These are phyloP conservation scores for Polypedilum vanderplanki DNA, from an alignment of 1,140 invertebrate species.

Conservation along the genomic window DNA sequence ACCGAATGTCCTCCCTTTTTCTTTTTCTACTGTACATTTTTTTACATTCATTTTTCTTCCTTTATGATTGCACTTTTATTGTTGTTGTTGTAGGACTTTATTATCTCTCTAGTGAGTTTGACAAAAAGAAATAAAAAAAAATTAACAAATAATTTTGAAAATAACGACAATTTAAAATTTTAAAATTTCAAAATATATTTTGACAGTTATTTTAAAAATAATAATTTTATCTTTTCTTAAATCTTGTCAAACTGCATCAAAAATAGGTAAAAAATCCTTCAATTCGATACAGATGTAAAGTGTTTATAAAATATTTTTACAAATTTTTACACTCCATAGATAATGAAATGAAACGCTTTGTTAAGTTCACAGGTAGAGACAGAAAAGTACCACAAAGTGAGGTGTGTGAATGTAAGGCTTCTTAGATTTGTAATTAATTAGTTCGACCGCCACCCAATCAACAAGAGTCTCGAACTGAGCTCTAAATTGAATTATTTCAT, in stretches of 20 bases:
- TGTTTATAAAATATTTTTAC: conserved; percentile 22
- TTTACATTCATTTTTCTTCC: conserved; percentile 4
- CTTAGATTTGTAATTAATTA: not conserved
- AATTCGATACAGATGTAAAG: not conserved
- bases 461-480: not conserved
- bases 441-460: not conserved
- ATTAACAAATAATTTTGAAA: too few species aligned
- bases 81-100: too few species aligned
- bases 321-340: not conserved
- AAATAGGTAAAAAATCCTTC: too few species aligned
- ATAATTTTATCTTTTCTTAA: too few species aligned
- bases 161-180: too few species aligned
- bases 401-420: not conserved
- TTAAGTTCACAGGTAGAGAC: not conserved
- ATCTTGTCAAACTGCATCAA: too few species aligned
- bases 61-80: not conserved
- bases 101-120: too few species aligned
- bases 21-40: not conserved
- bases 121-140: too few species aligned
- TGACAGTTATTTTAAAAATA: too few species aligned
- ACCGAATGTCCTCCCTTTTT: not conserved
- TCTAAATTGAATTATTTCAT: too few species aligned
- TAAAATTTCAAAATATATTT: too few species aligned
- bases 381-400: not conserved
- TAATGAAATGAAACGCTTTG: conserved; percentile 4